Evolutionary conservation across 2,113 vertebrate genomes (phyloP).

Genomic region (Callipepla squamata): DNA sequence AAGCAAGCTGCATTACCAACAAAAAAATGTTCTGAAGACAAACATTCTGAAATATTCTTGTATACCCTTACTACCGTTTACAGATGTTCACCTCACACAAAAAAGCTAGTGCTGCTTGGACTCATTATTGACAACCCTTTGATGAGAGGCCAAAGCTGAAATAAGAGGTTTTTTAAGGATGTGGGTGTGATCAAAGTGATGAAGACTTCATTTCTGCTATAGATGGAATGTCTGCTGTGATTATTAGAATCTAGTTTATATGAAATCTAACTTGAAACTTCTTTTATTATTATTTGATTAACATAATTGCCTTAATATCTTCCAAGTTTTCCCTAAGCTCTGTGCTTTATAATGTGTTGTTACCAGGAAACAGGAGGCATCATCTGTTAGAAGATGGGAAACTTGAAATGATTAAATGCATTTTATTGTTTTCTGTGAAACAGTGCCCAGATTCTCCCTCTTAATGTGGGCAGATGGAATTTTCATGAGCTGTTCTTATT

Average conservation of each 20-base stretch:
- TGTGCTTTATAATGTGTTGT: slow-evolving; percentile 10
- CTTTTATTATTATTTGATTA: slow-evolving; percentile 49
- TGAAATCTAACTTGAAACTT: slow-evolving; percentile 31
- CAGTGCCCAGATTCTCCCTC: slow-evolving; percentile 44
- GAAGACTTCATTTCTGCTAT: slow-evolving; percentile 1
- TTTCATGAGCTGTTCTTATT: slow-evolving; percentile 29
- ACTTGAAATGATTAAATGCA: slow-evolving; percentile 22
- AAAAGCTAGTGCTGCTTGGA: neutral
- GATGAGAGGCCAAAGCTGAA: slow-evolving; percentile 21
- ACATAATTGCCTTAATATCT: slow-evolving; percentile 14
- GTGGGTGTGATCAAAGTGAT: neutral
- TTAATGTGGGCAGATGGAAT: slow-evolving; percentile 55
- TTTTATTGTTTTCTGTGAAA: slow-evolving; percentile 65
- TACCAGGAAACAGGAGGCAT: slow-evolving; percentile 57
- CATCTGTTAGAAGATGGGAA: slow-evolving; percentile 50
- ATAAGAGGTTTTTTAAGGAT: neutral
- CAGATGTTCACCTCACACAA: neutral
- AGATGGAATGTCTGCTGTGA: slow-evolving; percentile 23
- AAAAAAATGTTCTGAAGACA: neutral
- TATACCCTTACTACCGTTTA: neutral
- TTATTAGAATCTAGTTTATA: slow-evolving; percentile 11
- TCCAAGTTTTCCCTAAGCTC: slow-evolving; percentile 32
- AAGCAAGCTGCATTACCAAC: neutral
- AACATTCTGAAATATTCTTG: neutral
- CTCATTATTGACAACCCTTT: neutral